Percentiles rank a stretch among this genome's conserved stretches.
Evolutionary conservation across 2,888 invertebrate species (phyloP).

Genomic region (Archaeoteleia sp.): DNA sequence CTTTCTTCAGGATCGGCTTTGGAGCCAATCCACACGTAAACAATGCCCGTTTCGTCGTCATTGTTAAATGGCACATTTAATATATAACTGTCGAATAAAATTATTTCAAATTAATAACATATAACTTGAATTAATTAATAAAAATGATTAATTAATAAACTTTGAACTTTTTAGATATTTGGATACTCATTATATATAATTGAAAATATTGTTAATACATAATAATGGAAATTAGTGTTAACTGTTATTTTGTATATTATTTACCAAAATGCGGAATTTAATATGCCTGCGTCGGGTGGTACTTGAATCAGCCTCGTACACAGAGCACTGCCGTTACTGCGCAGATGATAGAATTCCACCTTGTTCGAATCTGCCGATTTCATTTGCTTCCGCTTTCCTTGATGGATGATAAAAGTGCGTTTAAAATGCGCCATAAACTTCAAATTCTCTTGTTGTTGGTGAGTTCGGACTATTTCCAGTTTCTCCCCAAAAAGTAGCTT

Average conservation of each 20-base stretch:
- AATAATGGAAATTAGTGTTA: no score
- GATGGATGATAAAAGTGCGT: constrained; percentile 92
- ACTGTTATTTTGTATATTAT: no score
- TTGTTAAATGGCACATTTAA: constrained; percentile 94
- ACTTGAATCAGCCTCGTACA: constrained; percentile 95
- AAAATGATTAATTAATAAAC: no score
- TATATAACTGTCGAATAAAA: constrained; percentile 83
- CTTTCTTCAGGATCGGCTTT: constrained; percentile 91
- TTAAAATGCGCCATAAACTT: constrained; percentile 99
- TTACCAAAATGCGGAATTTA: constrained; percentile 97
- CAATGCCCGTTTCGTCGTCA: constrained; percentile 89
- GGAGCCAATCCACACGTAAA: constrained; percentile 96
- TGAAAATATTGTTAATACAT: no score
- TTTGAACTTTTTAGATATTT: no score
- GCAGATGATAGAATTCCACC: constrained; percentile 94
- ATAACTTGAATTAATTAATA: no score
- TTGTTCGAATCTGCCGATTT: constrained; percentile 63
- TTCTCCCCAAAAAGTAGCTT: constrained; percentile 91
- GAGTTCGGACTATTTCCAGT: constrained; percentile 95
- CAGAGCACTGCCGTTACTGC: constrained; percentile 96
- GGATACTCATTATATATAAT: no score
- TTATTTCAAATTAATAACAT: constrained; percentile 56
- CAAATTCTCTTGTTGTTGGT: constrained; percentile 98
- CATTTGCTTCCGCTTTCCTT: constrained; percentile 85
- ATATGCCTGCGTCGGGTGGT: constrained; percentile 85